Base-by-base conservation (phyloP, 2,113 vertebrate species). In the Passer montanus region DNA sequence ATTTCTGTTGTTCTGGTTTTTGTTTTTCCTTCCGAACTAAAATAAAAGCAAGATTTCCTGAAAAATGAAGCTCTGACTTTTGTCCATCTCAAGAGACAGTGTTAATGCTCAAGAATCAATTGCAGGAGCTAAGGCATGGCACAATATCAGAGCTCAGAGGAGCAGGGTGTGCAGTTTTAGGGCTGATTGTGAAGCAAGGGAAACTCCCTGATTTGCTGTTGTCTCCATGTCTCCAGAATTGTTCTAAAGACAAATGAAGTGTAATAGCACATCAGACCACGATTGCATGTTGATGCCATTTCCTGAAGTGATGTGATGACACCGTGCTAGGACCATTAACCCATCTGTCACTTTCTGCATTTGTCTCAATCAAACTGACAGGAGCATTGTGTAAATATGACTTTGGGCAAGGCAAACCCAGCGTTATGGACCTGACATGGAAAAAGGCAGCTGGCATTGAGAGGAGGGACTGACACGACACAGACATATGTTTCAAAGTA, bases 301-400 rank as follows among this genome's bases (percentile, higher is more conserved):
- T 94, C 84, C 91, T 58, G 58, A 68, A 91, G 87, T 52, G 74
- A 84, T 84, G 87, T 13, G 87, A 53, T 82, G 87, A 91, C 94
- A 93, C 74, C 2, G 46, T 80, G 72, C 67, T 76, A 56, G 78
- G 49, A 64, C 82, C 91, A 76, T 95, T 91, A 92, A 87, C 84
- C 94, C 89, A 60, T 85, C 89, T 95, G 93, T 95, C 81, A 91
- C 66, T 93, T 89, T 23, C 67, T 83, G 66, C 81, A 83, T 91
- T 94, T 91, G 62, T 79, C 94, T 94, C 94, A 70, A 80, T 92
- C 92, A 69, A 95, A 73, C 37, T 94, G 94, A 87, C 89, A 76
- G 37, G 14, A 83, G 46, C 62, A 67, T 68, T 82, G 77, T 62
- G 74, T 58, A 94, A 94, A 87, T 79, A 27, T 63, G 81, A 58